Evolutionary conservation across 2,113 vertebrate species (phyloP).

Genomic region (Silurus glanis): DNA sequence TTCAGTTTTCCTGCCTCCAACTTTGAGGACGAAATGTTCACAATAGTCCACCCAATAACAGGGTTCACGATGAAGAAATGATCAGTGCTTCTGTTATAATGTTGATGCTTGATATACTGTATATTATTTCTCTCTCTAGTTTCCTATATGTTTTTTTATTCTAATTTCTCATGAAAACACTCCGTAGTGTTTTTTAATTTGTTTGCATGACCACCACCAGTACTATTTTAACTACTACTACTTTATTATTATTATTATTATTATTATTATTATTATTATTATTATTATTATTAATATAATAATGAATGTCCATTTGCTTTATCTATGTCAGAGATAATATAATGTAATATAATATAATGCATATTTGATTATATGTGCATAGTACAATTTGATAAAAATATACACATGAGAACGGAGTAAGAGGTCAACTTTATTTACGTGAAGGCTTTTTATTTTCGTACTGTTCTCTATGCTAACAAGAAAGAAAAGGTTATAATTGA

Average conservation of each 20-base stretch:
- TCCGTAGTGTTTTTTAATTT: background rate
- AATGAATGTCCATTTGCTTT: background rate
- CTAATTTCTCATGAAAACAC: background rate
- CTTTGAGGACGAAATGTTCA: too few relatives aligned
- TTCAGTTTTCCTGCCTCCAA: too few relatives aligned
- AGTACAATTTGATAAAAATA: too few relatives aligned
- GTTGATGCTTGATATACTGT: too few relatives aligned
- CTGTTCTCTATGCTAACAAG: background rate
- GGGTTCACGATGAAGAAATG: too few relatives aligned
- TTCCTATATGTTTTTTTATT: background rate
- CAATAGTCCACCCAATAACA: too few relatives aligned
- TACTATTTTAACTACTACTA: background rate
- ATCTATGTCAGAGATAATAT: background rate
- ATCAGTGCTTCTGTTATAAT: too few relatives aligned
- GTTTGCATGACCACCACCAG: background rate
- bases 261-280: background rate
- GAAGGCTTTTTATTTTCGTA: background rate
- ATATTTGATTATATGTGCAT: background rate
- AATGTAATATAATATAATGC: slow-evolving; percentile 2
- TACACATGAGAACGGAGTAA: too few relatives aligned
- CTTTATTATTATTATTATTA: background rate
- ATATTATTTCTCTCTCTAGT: background rate
- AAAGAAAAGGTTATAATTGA: background rate
- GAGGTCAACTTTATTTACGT: background rate
- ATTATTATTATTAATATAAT: background rate